These are phyloP conservation scores for Phaethon lepturus DNA, from an alignment of 2,113 vertebrate genomes.

Conservation along the genomic window DNA sequence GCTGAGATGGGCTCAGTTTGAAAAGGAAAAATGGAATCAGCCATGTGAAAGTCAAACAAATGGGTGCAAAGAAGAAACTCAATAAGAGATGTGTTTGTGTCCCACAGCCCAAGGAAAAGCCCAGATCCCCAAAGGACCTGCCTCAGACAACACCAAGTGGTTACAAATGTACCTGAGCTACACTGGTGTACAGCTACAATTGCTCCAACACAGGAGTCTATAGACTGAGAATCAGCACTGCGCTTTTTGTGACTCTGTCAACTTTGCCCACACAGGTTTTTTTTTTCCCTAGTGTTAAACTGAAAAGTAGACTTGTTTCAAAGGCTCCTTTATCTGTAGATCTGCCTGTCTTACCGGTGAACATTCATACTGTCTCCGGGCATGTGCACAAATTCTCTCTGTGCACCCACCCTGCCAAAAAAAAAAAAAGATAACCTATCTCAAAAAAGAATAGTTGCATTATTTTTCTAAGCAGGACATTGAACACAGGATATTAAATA, in stretches of 20 bases:
- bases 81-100: background rate
- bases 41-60: background rate
- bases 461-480: background rate
- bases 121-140: background rate
- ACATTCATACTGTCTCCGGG: background rate
- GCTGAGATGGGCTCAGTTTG: background rate
- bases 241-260: background rate
- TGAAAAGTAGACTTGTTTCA: background rate
- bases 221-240: background rate
- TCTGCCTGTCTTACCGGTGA: background rate
- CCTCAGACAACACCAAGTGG: background rate
- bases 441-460: background rate
- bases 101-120: background rate
- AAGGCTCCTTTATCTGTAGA: background rate
- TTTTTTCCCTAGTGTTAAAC: background rate
- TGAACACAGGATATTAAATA: conserved; percentile 48
- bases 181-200: background rate
- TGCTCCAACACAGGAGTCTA: background rate
- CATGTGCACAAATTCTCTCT: background rate
- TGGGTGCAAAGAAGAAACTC: background rate
- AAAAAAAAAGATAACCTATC: background rate
- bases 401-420: background rate
- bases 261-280: background rate
- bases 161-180: background rate
- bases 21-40: background rate